A percentile compares a stretch with the other conserved stretches of the same genome.
phyloP scores from a whole-genome alignment of 2,113 vertebrate genomes.

The Mobula hypostoma region DNA sequence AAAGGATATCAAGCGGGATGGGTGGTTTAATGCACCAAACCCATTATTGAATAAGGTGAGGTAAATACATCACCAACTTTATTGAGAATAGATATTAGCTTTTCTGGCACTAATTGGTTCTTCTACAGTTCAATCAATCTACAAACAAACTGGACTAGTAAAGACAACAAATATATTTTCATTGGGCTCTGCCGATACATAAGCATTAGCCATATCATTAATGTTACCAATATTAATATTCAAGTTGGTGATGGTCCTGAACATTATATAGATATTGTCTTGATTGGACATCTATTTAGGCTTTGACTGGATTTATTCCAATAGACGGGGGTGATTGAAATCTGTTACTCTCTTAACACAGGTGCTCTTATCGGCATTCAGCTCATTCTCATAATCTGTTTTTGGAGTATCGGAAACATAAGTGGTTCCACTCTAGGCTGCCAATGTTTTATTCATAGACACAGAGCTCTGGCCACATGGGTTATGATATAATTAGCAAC shows the following conservation, averaged over 20 bases:
- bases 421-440: slow-evolving; percentile 42
- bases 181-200: background rate
- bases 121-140: background rate
- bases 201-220: background rate
- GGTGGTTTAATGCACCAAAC: background rate
- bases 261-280: background rate
- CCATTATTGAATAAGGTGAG: no score
- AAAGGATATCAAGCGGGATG: background rate
- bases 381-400: background rate
- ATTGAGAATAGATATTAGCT: background rate
- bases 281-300: background rate
- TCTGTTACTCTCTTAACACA: background rate
- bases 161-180: slow-evolving; percentile 15
- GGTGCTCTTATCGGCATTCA: slow-evolving; percentile 20
- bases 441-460: slow-evolving; percentile 48
- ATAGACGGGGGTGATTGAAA: background rate
- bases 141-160: background rate
- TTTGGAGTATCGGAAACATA: slow-evolving; percentile 42
- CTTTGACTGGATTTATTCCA: background rate
- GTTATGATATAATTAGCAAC: slow-evolving; percentile 46
- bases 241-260: background rate
- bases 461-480: background rate
- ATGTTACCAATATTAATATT: background rate
- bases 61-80: background rate
- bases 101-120: slow-evolving; percentile 19